phyloP scores from a whole-genome alignment of 2,888 invertebrate genomes.

The Macrophya alboannulata region DNA sequence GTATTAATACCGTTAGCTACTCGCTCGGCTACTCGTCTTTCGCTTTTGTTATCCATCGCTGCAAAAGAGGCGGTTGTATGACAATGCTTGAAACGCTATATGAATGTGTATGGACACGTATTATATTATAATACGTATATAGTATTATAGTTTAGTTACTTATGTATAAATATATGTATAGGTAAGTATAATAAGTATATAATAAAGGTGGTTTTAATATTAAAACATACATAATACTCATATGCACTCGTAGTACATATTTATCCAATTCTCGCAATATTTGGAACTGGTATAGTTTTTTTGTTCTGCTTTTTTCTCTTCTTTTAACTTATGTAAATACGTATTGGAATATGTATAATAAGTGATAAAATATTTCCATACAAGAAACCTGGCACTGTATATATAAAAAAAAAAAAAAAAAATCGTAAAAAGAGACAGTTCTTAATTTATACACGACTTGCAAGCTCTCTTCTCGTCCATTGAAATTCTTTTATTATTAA shows the following conservation, averaged over 20 bases:
- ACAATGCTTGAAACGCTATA: neutral
- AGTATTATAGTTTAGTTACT: too few species aligned
- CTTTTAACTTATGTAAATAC: neutral
- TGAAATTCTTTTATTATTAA: neutral
- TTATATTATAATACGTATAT: neutral
- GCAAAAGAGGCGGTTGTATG: neutral
- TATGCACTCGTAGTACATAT: neutral
- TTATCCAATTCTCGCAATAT: neutral
- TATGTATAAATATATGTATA: neutral
- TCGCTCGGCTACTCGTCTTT: conserved; percentile 4
- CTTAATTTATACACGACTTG: neutral
- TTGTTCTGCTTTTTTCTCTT: neutral
- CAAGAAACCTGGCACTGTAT: neutral
- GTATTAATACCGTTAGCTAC: neutral
- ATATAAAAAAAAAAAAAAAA: neutral
- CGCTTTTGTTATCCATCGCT: neutral
- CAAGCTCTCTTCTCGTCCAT: neutral
- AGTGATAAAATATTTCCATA: neutral
- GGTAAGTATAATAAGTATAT: neutral
- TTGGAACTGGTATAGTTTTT: neutral
- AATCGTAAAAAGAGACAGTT: neutral
- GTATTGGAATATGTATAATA: neutral
- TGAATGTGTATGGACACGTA: neutral
- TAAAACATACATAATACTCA: too few species aligned
- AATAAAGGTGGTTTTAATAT: neutral